Base-by-base conservation (phyloP, 2,797 vertebrate genomes). In the Coranthus polyacanthus region DNA sequence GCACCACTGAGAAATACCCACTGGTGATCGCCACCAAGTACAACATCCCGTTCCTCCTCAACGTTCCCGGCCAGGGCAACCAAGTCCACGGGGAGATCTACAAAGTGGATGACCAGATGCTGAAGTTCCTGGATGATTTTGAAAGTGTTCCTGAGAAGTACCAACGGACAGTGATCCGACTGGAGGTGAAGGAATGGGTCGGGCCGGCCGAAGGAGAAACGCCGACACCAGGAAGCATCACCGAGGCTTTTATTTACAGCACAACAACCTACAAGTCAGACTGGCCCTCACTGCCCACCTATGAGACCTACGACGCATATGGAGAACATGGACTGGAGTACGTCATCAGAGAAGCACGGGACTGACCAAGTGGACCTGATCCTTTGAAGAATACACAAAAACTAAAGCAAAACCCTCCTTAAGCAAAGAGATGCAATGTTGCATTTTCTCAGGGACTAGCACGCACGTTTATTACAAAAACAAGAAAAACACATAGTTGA, bases 51-150 rank as follows among this genome's bases (percentile, higher is more conserved):
- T 92, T 91, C 68, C 93, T 98, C 79, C 94, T 99, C 54, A 93
- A 96, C 81, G 53, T 94, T 21, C 95, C 97, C 0, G 95, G 95
- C 18, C 82, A n/a, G 0, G 97, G 97, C 10, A 88, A 79, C 17
- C 78, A 20, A 0, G 68, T 99, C 39, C 64, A 62, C 0, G 97
- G 97, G 0, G 97, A 99, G 92, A 90, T 99, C 74, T 99, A 97
- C 73, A 11, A 54, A 0, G 95, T 99, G 24, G 96, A 98, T 0
- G 85, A 95, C 29, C 75, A 79, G 85, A 96, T 99, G 97, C 92
- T 98, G 81, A 64, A 56, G 7, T 98, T 95, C 89, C 93, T 99
- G 39, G 98, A 99, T 13, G 78, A 80, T 46, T 97, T 98, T 0
- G 95, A 99, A 78, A 3, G 64, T 9, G 92, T 95, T 22, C 97